Evolutionary conservation across 2,888 invertebrate genomes (phyloP).

Genomic region (Sphinx pinastri): DNA sequence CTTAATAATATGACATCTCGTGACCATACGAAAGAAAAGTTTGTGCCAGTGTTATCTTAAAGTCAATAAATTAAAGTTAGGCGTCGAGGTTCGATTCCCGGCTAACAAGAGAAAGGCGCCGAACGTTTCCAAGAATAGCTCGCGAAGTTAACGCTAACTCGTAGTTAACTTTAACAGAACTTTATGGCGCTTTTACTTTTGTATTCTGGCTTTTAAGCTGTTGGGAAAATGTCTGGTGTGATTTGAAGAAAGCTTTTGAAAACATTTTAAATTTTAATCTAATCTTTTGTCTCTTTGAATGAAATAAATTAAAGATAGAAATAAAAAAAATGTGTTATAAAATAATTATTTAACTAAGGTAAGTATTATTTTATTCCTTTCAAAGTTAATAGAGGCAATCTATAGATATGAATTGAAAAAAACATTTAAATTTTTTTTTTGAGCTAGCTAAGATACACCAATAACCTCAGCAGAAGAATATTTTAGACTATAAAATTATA

Average conservation of each 20-base stretch:
- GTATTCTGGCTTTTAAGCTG: neutral
- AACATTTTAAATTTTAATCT: neutral
- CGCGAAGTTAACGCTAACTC: constrained; percentile 36
- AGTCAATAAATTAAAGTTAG: constrained; percentile 53
- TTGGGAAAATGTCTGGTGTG: neutral
- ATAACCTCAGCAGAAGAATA: too few relatives aligned
- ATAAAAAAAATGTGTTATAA: too few relatives aligned
- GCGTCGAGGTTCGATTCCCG: constrained; percentile 40
- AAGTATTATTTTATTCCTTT: too few relatives aligned
- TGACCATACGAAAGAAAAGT: constrained; percentile 27
- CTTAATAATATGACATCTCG: neutral
- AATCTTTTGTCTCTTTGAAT: neutral
- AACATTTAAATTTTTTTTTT: too few relatives aligned
- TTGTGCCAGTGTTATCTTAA: constrained; percentile 32
- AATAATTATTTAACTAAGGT: too few relatives aligned
- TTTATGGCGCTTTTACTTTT: constrained; percentile 1
- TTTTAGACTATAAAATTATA: too few relatives aligned
- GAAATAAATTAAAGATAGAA: too few relatives aligned
- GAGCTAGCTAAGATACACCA: too few relatives aligned
- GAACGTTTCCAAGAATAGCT: constrained; percentile 40
- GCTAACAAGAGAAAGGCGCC: constrained; percentile 57
- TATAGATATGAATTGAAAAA: too few relatives aligned
- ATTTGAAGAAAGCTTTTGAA: neutral
- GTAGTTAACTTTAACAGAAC: constrained; percentile 15
- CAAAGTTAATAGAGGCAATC: too few relatives aligned